Conservation (phyloP, 2,888 invertebrate species). For the Charanyca ferruginea region DNA sequence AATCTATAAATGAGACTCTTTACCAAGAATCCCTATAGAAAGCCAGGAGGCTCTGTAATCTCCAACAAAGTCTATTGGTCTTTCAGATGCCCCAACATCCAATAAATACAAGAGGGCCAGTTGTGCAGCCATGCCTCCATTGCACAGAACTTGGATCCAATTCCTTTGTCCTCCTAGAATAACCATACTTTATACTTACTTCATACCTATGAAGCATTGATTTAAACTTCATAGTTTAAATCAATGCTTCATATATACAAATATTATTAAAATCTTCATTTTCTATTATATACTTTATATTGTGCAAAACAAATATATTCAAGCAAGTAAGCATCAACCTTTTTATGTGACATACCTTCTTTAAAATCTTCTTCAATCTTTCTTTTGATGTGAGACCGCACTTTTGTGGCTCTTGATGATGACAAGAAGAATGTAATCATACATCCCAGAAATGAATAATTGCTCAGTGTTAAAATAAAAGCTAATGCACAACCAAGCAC, state of each 20-base stretch:
- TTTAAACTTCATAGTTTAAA: no score
- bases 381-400: slow-evolving; percentile 92
- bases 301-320: no score
- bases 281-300: no score
- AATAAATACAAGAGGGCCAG: slow-evolving; percentile 94
- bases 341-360: slow-evolving; percentile 91
- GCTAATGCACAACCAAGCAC: slow-evolving; percentile 93
- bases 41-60: slow-evolving; percentile 96
- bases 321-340: background rate
- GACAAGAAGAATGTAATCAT: slow-evolving; percentile 95
- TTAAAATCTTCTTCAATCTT: slow-evolving; percentile 95
- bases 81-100: slow-evolving; percentile 95
- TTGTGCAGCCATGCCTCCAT: slow-evolving; percentile 96
- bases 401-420: slow-evolving; percentile 96
- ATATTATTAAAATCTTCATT: no score
- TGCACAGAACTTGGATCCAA: slow-evolving; percentile 97
- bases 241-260: no score
- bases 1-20: slow-evolving; percentile 9
- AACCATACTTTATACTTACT: background rate
- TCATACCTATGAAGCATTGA: no score
- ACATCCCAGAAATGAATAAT: slow-evolving; percentile 94
- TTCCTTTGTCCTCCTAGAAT: slow-evolving; percentile 95
- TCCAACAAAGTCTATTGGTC: slow-evolving; percentile 94
- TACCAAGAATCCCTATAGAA: slow-evolving; percentile 94
- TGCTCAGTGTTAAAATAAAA: slow-evolving; percentile 94